Evolutionary conservation across 2,797 vertebrate genomes (phyloP), one percentile per base, ranked within the genome.

Genomic region (Todus mexicanus): DNA sequence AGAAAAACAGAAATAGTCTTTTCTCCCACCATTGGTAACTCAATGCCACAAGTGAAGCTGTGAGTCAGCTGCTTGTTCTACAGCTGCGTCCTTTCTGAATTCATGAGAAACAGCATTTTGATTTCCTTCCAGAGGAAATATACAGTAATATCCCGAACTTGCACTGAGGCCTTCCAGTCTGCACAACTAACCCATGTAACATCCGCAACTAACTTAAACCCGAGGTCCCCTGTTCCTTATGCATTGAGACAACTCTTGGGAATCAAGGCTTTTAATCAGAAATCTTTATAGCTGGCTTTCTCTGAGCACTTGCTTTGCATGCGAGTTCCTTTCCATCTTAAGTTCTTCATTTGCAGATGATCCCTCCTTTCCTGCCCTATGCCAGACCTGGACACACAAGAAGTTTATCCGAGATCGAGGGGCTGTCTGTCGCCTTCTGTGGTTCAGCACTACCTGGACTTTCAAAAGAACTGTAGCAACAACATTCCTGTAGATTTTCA

Each of bases 51-150:
- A 80, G 47, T 89, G 85, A 87, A 92, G 66, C 92, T 38, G 79
- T 63, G 76, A 77, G 45, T 94, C 93, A 94, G 94, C 92, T 95
- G 94, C 84, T 91, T 83, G 54, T 87, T 83, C 76, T 95, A 88
- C 94, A 96, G 91, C 96, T 96, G 95, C 0, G 15, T 87, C 68
- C 92, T 79, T 91, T 93, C 92, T 89, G 51, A 94, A 94, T 92
- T 86, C 89, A 94, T 96, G 95, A 95, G 95, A 96, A 96, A 94
- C n/a, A 81, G 84, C 92, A 87, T 89, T 83, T 91, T 96, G 93
- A 72, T 93, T 95, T 94, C 79, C 87, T 93, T 95, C 96, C 96
- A 95, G 93, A 91, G 87, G 95, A 96, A 96, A 95, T 82, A 93
- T 29, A 88, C 82, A 94, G 66, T 66, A 89, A 93, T 60, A 88